Base-by-base conservation (phyloP, 1,140 invertebrate species). In the Drosophila carrolli region DNA sequence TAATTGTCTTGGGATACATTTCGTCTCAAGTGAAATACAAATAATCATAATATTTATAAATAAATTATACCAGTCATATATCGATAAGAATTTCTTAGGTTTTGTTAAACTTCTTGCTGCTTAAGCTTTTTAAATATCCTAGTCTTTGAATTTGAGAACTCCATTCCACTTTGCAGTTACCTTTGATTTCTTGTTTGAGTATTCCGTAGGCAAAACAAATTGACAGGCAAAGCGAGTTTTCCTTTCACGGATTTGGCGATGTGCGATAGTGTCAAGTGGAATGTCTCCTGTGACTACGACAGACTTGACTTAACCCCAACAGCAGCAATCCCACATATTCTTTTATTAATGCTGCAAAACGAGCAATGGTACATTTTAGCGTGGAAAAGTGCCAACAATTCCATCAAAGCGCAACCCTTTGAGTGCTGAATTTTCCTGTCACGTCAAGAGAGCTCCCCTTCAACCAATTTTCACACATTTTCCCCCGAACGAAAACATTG, bases 361-460 rank as follows among this genome's bases (percentile, higher is more conserved):
- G 57, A 23, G 43, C 13, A 35, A 0, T 67, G 29, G 8, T 16
- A 14, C 9, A 57, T 75, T 88, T 77, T 86, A 83, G 75, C 40
- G 56, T 57, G 37, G 29, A 88, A 88, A 88, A 89, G 55, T 83
- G 84, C 63, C 78, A 83, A 80, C 72, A 89, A 59, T 89, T 88
- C 72, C 63, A 83, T 89, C 84, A 88, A 83, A 89, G 79, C 76
- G 79, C 71, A 70, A 80, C 83, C 83, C 83, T 88, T 86, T 88
- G 71, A 76, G 53, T 61, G 47, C 23, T 57, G 66, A 68, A 46
- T 59, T 82, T 71, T 55, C 61, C 50, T 86, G 83, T 88, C 83
- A 88, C 61, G 75, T 72, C 56, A 51, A 23, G 13, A 51, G n/a
- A 13, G 46, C 8, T 14, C 1, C 23, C 27, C 47, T 11, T 13